Evolutionary conservation across 2,888 invertebrate genomes (phyloP).

Genomic region (Platypus cylindrus): DNA sequence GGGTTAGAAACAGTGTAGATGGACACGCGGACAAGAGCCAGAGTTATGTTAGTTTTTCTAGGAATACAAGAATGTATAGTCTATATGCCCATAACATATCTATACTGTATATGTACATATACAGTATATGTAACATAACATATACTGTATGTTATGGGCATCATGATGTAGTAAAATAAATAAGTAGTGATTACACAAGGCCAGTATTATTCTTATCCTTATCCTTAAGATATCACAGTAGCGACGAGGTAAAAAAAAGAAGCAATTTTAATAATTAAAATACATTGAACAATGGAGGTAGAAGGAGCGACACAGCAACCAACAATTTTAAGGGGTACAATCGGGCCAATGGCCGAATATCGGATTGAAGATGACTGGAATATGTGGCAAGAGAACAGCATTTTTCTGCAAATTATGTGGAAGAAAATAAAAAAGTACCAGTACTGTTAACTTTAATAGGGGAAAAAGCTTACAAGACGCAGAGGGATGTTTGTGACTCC

Average conservation of each 20-base stretch:
- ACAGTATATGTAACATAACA: too few relatives aligned
- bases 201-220: too few relatives aligned
- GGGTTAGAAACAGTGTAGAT: too few relatives aligned
- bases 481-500: conserved; percentile 5
- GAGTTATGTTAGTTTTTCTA: too few relatives aligned
- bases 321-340: neutral
- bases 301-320: neutral
- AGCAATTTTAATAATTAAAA: neutral
- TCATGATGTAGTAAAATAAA: too few relatives aligned
- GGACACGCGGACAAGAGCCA: too few relatives aligned
- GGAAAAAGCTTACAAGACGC: neutral
- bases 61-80: too few relatives aligned
- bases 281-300: neutral
- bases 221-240: neutral
- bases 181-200: too few relatives aligned
- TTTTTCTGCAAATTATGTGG: neutral
- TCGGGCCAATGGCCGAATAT: neutral
- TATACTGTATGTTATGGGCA: too few relatives aligned
- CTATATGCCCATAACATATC: too few relatives aligned
- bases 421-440: conserved; percentile 2
- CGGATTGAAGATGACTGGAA: neutral
- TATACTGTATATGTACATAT: too few relatives aligned
- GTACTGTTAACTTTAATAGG: conserved; percentile 4
- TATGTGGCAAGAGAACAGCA: conserved; percentile 3
- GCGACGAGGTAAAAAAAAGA: neutral